Base-by-base conservation (phyloP, 2,113 vertebrate genomes). In the Amphiprion ocellaris region DNA sequence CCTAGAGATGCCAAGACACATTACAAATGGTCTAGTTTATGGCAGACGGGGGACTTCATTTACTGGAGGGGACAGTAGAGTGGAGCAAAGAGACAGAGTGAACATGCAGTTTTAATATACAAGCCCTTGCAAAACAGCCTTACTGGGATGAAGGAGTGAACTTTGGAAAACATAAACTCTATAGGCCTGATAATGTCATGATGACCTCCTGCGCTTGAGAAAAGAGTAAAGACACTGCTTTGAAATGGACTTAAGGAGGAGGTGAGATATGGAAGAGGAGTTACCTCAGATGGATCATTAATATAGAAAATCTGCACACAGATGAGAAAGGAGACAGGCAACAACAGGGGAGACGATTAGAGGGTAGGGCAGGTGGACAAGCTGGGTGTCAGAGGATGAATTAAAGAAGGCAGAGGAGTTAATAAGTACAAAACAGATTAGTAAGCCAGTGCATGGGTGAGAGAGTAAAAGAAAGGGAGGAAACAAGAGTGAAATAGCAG, bases 1-100 rank as follows among this genome's bases (percentile, higher is more conserved):
- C 37, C 15, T 60, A 9, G 26, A 5, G 69, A 84, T 86, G 86
- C 84, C 82, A 86, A 84, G 50, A 60, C 72, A 80, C 69, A 62
- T 87, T 79, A 84, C 77, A 80, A 86, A 62, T 53, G 66, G 66
- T 83, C 39, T 70, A 26, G 68, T 90, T 91, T 89, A 91, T 71
- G 74, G 83, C 73, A 69, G 62, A 55, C 78, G 5, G 23, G 81
- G 79, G 82, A 89, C 81, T 74, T 91, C 26, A 77, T 90, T 91
- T 88, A 83, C 77, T 87, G 80, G 62, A 70, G 69, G 77, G 84
- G 90, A 88, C 81, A 79, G 79, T 75, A 82, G 58, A 73, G 44
- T 23, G 26, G 68, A 78, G 77, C 41, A 50, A 21, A 70, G 82
- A 71, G 70, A 54, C 69, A 69, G 24, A 75, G 76, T 3, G 46